Base-by-base conservation (phyloP, 2,888 invertebrate species). In the Coenonympha glycerion region DNA sequence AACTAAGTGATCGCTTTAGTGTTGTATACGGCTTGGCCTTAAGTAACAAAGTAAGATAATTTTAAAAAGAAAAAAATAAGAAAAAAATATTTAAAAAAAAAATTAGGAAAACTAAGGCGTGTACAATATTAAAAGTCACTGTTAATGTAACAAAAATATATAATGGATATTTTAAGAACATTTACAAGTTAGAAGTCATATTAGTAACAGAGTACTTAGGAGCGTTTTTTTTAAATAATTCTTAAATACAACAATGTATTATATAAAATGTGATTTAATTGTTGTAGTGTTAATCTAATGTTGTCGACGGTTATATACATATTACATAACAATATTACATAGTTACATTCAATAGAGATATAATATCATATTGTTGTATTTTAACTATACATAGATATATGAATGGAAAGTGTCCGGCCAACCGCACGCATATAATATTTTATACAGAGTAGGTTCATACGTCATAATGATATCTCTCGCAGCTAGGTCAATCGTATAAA, bases 11-110 rank as follows among this genome's bases (percentile, higher is more conserved):
- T 69, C 67, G 73, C 80, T 82, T 76, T 83, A 81, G 79, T 83
- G 81, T 84, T 83, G 85, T 83, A 80, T 80, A 78, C 84, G 82
- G 78, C 81, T 83, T 79, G 83, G 80, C 73, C 66, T 74, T n/a
- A 75, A 73, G 69, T 80, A 76, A 79, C 81, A 79, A 77, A 81
- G 73, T 79, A 80, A 79, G 76, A 67, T 79, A 72, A 75, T 68
- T 71, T 69, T 74, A 75, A 75, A 65, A 61, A 60, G 65, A 63
- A 65, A 68, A 72, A 65, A 58, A 56, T 61, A 63, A 68, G 68
- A 69, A 45, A 49, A 62, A 61, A 61, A 68, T 76, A 75, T n/a
- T 68, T 58, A 57, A 56, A 69, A 73, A 77, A 79, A 80, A 74
- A 74, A 66, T 15, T 15, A 13, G 18, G 6, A 6, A 22, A 67